A percentile compares a stretch with the other conserved stretches of the same genome.
These are phyloP conservation scores for Pedetes capensis DNA, from an alignment of 2,113 vertebrate genomes.

Conservation along the genomic window DNA sequence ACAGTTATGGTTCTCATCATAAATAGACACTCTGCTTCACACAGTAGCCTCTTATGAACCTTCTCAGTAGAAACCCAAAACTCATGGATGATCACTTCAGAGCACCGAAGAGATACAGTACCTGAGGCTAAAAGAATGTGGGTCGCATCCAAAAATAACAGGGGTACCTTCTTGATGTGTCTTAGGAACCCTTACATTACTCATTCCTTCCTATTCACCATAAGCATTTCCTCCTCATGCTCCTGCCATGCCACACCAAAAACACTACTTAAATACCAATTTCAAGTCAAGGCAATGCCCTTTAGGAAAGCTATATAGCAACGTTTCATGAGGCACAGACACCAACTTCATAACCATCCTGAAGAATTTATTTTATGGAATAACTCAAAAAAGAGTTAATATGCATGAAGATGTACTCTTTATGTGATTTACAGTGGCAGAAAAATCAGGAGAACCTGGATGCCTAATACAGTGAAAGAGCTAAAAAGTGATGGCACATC, in stretches of 20 bases:
- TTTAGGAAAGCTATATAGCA: not conserved
- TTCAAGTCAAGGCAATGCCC: not conserved
- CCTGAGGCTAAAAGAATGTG: not conserved
- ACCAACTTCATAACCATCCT: not conserved
- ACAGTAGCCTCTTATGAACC: not conserved
- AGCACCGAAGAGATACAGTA: not conserved
- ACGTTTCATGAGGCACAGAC: not conserved
- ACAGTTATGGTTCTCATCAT: not conserved
- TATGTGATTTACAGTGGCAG: not conserved
- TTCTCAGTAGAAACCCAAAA: not conserved
- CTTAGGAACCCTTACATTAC: not conserved
- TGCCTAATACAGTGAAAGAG: not conserved
- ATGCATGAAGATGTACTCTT: not conserved
- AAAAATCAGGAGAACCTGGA: slow-evolving; percentile 10
- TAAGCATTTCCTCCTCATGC: not conserved
- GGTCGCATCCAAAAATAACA: not conserved
- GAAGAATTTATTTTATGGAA: not conserved
- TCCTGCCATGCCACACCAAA: not conserved
- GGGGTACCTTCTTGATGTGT: not conserved
- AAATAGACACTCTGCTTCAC: not conserved
- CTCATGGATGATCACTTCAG: not conserved
- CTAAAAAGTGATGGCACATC: not conserved
- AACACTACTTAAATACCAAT: not conserved
- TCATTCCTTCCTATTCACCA: not conserved
- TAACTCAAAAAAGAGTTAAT: slow-evolving; percentile 5